Evolutionary conservation across 1,140 invertebrate genomes (phyloP), one percentile per base, ranked within the genome.

Genomic region (Pectinophora gossypiella): DNA sequence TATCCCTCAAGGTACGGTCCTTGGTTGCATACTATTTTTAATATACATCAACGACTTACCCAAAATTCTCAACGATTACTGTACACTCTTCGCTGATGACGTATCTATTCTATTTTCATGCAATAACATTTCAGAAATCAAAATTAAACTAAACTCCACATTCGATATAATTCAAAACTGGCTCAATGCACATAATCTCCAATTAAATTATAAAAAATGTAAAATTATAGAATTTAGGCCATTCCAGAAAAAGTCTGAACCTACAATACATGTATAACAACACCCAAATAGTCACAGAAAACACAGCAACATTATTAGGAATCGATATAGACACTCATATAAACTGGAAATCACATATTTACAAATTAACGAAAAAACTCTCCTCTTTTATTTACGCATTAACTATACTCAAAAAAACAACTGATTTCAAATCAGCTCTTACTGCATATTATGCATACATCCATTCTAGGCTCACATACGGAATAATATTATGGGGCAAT

Each of bases 31-130:
- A 3, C 20, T 50, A 4, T 50, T 50, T 16, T 12, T 50, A 12
- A 21, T 50, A n/a, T 50, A 50, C 15, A 50, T 50, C 10, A 50
- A 50, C 18, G 48, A 50, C 27, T 21, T 50, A 1, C 48, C 48
- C 1, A 18, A 23, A n/a, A 16, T 50, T 13, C 3, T 42, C 6
- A 22, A 23, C 13, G 3, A 42, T 2, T 3, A 50, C 16, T 13
- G 35, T 12, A 42, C 19, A 19, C 48, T 50, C 12, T 50, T 50
- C 23, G 48, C 48, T 1, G 48, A 50, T 42, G 48, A 50, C 20
- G 27, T 50, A 13, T 42, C 48, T 22, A 20, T 50, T 3, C 1
- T 42, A n/a, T 15, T 42, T 1, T 18, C 48, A 1, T 42, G 36
- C 15, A 13, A 19, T 16, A 42, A 23, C 21, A 22, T n/a, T n/a